Conservation (phyloP, 2,113 vertebrate genomes). For the Meleagris gallopavo region DNA sequence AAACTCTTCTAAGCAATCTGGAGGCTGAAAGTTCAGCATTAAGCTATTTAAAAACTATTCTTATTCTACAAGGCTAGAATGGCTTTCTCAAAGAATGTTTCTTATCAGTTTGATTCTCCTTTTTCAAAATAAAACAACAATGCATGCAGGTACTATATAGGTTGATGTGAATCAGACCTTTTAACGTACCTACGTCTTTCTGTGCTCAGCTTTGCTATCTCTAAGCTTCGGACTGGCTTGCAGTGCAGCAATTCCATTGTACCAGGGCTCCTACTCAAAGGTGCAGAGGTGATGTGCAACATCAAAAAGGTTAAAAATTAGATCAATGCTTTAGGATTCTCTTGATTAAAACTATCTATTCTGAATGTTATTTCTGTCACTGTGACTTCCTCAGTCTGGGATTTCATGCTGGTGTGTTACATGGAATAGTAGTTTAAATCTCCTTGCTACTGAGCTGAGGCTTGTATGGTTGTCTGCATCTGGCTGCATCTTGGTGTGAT, state of each 20-base stretch:
- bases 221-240: background rate
- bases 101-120: background rate
- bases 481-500: slow-evolving; percentile 11
- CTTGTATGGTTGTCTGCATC: background rate
- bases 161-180: background rate
- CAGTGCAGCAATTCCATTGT: background rate
- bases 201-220: background rate
- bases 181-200: background rate
- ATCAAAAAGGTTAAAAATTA: background rate
- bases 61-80: background rate
- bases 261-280: background rate
- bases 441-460: background rate
- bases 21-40: background rate
- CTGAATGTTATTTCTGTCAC: background rate
- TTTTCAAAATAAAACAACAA: background rate
- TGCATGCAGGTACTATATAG: background rate
- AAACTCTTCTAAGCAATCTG: background rate
- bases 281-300: background rate
- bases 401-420: background rate
- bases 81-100: background rate
- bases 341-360: background rate
- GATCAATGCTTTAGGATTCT: background rate
- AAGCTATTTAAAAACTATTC: background rate
- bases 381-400: background rate
- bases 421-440: background rate